Percentiles rank a stretch among this genome's conserved stretches.
Conservation (phyloP, 1,140 invertebrate species). For the Tetragonula clypearis region DNA sequence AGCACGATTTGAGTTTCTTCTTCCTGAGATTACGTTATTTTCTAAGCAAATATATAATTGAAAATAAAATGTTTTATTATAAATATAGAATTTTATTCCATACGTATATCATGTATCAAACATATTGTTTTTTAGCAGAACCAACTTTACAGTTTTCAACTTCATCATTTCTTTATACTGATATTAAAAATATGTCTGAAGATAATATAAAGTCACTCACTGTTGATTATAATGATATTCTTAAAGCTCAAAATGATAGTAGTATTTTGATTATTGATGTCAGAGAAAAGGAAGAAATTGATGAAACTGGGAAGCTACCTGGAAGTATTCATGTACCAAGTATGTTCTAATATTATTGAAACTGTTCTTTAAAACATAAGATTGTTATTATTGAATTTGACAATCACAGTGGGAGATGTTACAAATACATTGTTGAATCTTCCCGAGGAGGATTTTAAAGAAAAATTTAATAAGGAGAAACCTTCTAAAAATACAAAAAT, state of each 20-base stretch:
- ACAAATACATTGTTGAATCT: conserved; percentile 65
- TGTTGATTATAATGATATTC: conserved; percentile 76
- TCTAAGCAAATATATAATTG: not conserved
- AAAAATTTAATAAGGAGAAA: conserved; percentile 81
- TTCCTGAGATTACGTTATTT: not conserved
- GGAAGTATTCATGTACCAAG: conserved; percentile 88
- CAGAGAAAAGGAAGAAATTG: conserved; percentile 85
- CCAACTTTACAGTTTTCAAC: conserved; percentile 33
- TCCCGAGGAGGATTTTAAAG: conserved; percentile 76
- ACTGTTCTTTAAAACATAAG: not conserved
- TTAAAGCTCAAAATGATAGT: conserved; percentile 74
- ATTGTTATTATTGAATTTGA: not conserved
- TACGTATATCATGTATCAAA: not conserved
- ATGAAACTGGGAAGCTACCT: conserved; percentile 85
- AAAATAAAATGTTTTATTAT: not conserved
- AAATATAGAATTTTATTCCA: conserved; percentile 6
- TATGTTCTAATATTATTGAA: conserved; percentile 71
- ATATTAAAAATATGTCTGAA: conserved; percentile 9
- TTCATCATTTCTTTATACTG: not conserved
- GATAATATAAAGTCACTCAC: conserved; percentile 42
- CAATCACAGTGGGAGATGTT: conserved; percentile 74
- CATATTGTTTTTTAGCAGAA: conserved; percentile 35
- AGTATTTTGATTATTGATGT: conserved; percentile 85
- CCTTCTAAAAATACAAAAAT: conserved; percentile 83
- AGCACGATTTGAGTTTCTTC: not conserved